phyloP scores from a whole-genome alignment of 2,888 invertebrate species.

The Coleophora flavipennella region DNA sequence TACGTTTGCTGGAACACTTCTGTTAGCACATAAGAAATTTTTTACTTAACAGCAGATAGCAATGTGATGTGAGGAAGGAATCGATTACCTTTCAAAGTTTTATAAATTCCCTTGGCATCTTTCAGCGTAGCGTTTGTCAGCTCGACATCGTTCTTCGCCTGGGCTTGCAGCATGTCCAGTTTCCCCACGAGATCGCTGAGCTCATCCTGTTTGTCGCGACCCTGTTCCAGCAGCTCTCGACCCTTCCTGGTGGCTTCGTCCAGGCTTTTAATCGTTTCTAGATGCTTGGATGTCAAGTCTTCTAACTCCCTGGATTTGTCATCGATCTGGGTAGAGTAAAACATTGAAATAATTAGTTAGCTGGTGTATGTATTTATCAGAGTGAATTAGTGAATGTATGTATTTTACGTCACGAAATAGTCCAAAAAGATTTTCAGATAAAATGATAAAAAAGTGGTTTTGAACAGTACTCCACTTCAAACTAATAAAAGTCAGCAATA shows the following conservation, averaged over 20 bases:
- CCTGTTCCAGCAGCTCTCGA: slow-evolving; percentile 76
- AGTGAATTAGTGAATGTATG: no score
- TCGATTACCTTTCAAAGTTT: slow-evolving; percentile 31
- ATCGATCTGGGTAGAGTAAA: slow-evolving; percentile 64
- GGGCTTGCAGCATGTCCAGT: slow-evolving; percentile 81
- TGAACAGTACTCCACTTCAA: no score
- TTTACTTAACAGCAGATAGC: no score
- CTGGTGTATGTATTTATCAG: no score
- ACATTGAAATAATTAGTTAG: neutral
- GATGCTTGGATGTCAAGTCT: slow-evolving; percentile 66
- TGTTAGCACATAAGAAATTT: no score
- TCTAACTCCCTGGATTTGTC: slow-evolving; percentile 57
- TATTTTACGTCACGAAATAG: no score
- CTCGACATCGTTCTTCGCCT: slow-evolving; percentile 87
- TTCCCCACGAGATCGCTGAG: slow-evolving; percentile 86
- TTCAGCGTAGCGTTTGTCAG: slow-evolving; percentile 79
- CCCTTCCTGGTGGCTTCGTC: slow-evolving; percentile 77
- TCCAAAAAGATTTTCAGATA: no score
- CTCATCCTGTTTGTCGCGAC: slow-evolving; percentile 76
- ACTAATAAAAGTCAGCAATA: no score
- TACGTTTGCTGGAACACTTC: no score
- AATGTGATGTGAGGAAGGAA: no score
- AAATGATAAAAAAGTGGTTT: no score
- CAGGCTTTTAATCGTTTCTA: slow-evolving; percentile 73
- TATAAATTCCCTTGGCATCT: slow-evolving; percentile 35